These are phyloP conservation scores for Strigops habroptila DNA, from an alignment of 2,113 vertebrate species.

Conservation along the genomic window DNA sequence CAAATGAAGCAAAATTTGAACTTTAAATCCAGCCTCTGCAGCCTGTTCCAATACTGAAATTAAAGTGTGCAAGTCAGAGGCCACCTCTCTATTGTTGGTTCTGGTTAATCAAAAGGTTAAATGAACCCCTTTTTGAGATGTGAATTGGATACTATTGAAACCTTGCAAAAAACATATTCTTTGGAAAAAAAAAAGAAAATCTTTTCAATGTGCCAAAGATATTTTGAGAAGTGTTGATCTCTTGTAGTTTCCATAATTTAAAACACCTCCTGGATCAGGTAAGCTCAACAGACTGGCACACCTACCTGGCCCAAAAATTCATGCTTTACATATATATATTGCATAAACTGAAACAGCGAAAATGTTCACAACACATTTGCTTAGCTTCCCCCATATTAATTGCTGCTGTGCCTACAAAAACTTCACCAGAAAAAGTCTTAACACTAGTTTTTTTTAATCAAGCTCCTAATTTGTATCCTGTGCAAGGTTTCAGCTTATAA, in stretches of 20 bases:
- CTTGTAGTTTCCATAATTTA: slow-evolving; percentile 24
- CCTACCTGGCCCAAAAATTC: slow-evolving; percentile 31
- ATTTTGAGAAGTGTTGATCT: neutral
- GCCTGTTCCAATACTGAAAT: slow-evolving; percentile 10
- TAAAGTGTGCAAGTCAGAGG: neutral
- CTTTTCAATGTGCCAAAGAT: neutral
- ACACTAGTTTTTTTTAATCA: slow-evolving; percentile 2
- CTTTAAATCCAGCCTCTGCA: slow-evolving; percentile 7
- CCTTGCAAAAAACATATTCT: neutral
- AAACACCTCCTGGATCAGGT: slow-evolving; percentile 45
- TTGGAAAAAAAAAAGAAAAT: neutral
- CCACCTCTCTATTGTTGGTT: neutral
- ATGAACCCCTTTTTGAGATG: neutral
- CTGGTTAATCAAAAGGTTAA: neutral
- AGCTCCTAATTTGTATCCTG: neutral
- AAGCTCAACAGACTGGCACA: slow-evolving; percentile 33
- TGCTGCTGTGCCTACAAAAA: neutral
- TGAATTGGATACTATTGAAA: neutral
- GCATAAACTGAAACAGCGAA: neutral
- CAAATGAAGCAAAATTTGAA: slow-evolving; percentile 40
- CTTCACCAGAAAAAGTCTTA: neutral
- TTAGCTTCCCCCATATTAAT: slow-evolving; percentile 14
- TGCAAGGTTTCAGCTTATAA: neutral
- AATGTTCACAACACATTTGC: slow-evolving; percentile 10
- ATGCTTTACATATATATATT: neutral